Evolutionary conservation across 2,888 invertebrate genomes (phyloP), one percentile per base, ranked within the genome.

Genomic region (Empis livida): DNA sequence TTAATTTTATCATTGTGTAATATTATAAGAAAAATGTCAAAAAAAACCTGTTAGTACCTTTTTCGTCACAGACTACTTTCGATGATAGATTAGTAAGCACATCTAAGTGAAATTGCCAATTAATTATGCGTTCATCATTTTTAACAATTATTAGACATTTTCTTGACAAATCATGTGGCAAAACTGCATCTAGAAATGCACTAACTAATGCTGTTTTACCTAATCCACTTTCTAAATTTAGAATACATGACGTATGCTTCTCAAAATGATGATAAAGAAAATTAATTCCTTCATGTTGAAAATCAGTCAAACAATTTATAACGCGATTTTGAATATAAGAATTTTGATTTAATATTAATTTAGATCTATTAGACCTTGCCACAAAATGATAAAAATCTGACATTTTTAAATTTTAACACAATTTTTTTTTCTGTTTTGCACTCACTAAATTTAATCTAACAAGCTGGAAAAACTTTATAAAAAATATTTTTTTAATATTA

Each of bases 151-250:
- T 60, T 8, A 68, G 53, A 3, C 59, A 59, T 49, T 61, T 65
- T 27, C 55, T 59, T 10, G 56, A 56, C 5, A 54, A 45, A 20
- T 55, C 52, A 43, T 48, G 44, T 15, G 49, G 49, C 1, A 56
- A 43, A 13, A 56, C 44, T 13, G 54, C 59, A 39, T 57, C 61
- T 16, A 68, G 49, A 14, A 68, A 57, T 3, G 60, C 62, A 3
- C 55, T 54, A n/a, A 63, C 56, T 3, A 60, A 51, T 0, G 61
- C 62, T 44, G 55, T 54, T 46, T 68, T 68, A 0, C 68, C 68
- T 48, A 69, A 53, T 0, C 68, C 68, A 48, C 61, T 61, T 52
- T 68, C 68, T 49, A 69, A 67, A 49, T 68, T 68, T 11, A 62
- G 55, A 43, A 65, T 59, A 50, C 65, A 59, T 40, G 63, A 59